A percentile compares a stretch with the other conserved stretches of the same genome.
Conservation (phyloP, 2,113 vertebrate species). For the Stictonetta naevosa region DNA sequence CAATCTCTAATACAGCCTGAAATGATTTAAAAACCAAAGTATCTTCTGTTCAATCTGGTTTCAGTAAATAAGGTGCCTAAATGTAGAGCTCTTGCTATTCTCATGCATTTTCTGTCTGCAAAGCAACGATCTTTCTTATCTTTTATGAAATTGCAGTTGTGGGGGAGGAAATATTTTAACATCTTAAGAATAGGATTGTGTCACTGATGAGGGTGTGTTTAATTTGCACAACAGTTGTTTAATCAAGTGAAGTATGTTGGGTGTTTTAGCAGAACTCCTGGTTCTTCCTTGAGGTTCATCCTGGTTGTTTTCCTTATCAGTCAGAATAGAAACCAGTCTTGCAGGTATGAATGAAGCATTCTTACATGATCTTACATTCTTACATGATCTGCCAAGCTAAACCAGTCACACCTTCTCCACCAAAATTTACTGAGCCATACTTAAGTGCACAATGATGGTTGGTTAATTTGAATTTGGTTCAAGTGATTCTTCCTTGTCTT, state of each 20-base stretch:
- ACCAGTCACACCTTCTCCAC: slow-evolving; percentile 21
- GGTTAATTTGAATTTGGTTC: slow-evolving; percentile 48
- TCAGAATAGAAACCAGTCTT: slow-evolving; percentile 59
- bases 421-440: background rate
- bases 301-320: slow-evolving; percentile 37
- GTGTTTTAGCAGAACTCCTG: background rate
- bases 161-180: slow-evolving; percentile 17
- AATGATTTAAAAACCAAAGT: background rate
- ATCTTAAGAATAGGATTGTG: slow-evolving; percentile 39
- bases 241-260: background rate
- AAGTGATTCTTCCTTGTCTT: background rate
- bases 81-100: background rate
- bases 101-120: background rate
- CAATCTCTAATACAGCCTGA: background rate
- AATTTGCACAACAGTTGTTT: slow-evolving; percentile 55
- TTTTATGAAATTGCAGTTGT: background rate
- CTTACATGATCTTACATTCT: background rate
- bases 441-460: background rate
- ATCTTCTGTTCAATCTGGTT: background rate
- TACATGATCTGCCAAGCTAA: background rate
- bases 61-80: background rate
- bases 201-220: slow-evolving; percentile 43
- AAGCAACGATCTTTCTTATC: background rate
- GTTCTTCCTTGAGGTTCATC: slow-evolving; percentile 49
- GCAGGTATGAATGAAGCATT: slow-evolving; percentile 49